Base-by-base conservation (phyloP, 2,888 invertebrate species). In the Troglohyphantes excavatus region DNA sequence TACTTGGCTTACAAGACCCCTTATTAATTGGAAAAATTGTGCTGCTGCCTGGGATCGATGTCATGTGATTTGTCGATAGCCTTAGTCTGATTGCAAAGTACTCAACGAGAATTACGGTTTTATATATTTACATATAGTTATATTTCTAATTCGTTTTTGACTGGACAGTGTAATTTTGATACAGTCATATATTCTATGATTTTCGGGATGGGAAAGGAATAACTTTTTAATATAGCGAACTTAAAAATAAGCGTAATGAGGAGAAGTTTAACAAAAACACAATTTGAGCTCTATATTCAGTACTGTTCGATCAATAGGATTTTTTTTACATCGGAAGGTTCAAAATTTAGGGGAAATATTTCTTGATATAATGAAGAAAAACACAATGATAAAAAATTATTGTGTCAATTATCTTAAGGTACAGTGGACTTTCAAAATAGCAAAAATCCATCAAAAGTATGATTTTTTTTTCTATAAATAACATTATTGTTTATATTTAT, bases 71-170 rank as follows among this genome's bases (percentile, higher is more conserved):
- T 89, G 61, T 89, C 68, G 33, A 81, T 89, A 89, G 88, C 88
- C 82, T 83, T 89, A 89, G 88, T 89, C 67, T 53, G 17, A 76
- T 82, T 89, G 88, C 88, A 89, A 89, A 89, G 88, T 89, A 89
- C 82, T 89, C 82, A 89, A 75, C 75, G 75, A 89, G 75, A 59
- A 82, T 89, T 82, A 82, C 82, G 70, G 88, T 82, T 76, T 89
- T 89, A 82, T 89, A 89, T 65, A 89, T 89, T 68, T 75, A 76
- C 76, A 82, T 76, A 82, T 75, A 76, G 82, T 89, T 82, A 89
- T 89, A 89, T 89, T 89, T 89, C 82, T 59, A 75, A 89, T 89
- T 89, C 82, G 82, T 75, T 87, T 87, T 82, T 76, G 75, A 89
- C 82, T 68, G 82, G 75, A 73, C 73, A 70, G 73, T 73, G 82